These are phyloP conservation scores for Enteromius trimaculatus DNA, from an alignment of 2,797 vertebrate species.

Conservation along the genomic window DNA sequence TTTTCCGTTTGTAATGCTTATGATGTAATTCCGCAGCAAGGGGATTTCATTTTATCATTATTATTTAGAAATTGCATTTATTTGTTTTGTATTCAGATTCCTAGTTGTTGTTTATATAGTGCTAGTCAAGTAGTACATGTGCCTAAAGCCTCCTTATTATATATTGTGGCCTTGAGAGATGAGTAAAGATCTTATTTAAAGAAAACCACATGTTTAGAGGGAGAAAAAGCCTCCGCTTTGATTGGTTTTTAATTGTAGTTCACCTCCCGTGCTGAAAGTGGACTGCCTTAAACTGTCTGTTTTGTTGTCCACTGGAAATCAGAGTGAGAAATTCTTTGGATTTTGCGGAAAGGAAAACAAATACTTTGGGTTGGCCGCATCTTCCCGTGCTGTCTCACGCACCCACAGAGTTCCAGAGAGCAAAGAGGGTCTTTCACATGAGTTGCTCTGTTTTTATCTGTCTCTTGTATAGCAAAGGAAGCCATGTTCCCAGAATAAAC, in stretches of 20 bases:
- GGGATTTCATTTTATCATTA: neutral
- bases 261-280: slow-evolving; percentile 15
- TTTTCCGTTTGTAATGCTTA: slow-evolving; percentile 48
- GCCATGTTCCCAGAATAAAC: slow-evolving; percentile 48
- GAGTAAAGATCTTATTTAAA: slow-evolving; percentile 20
- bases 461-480: slow-evolving; percentile 41
- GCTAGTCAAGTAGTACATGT: neutral
- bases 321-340: slow-evolving; percentile 58
- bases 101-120: neutral
- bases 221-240: neutral
- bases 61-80: slow-evolving; percentile 20
- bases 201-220: slow-evolving; percentile 26
- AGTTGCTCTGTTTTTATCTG: slow-evolving; percentile 48
- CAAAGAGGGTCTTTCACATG: slow-evolving; percentile 44
- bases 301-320: slow-evolving; percentile 49
- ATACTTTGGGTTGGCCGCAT: slow-evolving; percentile 41
- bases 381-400: slow-evolving; percentile 21
- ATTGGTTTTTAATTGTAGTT: slow-evolving; percentile 16
- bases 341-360: slow-evolving; percentile 58
- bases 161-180: slow-evolving; percentile 5
- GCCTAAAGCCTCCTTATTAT: neutral
- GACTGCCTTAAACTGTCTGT: neutral
- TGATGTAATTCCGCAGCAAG: slow-evolving; percentile 40
- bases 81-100: slow-evolving; percentile 16
- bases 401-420: slow-evolving; percentile 40